Percentiles rank a stretch among this genome's conserved stretches.
Evolutionary conservation across 2,888 invertebrate species (phyloP).

Genomic region (Molanna angustata): DNA sequence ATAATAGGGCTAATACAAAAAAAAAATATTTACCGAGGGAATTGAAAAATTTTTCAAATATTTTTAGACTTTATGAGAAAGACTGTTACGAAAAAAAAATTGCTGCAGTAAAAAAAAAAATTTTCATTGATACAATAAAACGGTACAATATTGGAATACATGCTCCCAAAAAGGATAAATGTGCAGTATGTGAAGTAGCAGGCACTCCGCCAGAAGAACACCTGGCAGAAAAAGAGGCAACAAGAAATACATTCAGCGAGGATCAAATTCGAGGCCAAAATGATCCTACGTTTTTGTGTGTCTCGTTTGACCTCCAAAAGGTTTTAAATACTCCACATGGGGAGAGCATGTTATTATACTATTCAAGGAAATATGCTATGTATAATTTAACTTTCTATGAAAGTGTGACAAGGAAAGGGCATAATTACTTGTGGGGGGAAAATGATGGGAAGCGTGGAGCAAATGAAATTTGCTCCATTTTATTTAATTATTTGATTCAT

Average conservation of each 20-base stretch:
- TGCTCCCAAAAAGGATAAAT: constrained; percentile 4
- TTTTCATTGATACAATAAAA: neutral
- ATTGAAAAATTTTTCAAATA: neutral
- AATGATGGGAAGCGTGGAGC: neutral
- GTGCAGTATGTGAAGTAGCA: constrained; percentile 2
- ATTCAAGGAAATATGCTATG: constrained; percentile 5
- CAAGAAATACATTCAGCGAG: neutral
- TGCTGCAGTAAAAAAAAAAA: neutral
- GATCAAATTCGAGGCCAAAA: constrained; percentile 7
- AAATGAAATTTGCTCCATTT: no score
- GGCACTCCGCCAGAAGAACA: neutral
- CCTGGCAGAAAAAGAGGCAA: constrained; percentile 2
- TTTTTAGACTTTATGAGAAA: neutral
- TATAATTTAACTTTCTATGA: constrained; percentile 1
- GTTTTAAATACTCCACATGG: constrained; percentile 8
- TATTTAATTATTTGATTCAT: neutral
- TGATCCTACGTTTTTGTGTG: constrained; percentile 7
- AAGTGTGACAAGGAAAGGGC: neutral
- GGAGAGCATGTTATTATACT: constrained; percentile 6
- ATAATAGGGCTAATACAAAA: constrained; percentile 4
- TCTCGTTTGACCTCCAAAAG: constrained; percentile 5
- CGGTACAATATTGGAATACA: constrained; percentile 1
- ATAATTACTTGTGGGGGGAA: neutral
- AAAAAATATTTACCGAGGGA: constrained; percentile 1
- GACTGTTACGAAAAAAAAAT: neutral